phyloP scores from a whole-genome alignment of 2,113 vertebrate species.

The Spheniscus mendiculus region DNA sequence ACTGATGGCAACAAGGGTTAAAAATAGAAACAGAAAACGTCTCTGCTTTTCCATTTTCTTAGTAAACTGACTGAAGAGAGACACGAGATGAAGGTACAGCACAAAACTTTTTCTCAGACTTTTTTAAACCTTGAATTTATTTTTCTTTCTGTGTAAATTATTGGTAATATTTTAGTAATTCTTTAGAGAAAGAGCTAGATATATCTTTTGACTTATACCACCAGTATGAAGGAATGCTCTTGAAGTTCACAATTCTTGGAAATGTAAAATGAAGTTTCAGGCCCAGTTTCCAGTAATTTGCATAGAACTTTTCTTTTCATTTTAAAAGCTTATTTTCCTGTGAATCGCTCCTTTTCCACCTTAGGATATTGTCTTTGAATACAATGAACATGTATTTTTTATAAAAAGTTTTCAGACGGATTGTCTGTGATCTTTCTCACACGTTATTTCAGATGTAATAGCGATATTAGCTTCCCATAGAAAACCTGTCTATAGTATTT shows the following conservation, averaged over 20 bases:
- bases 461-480: background rate
- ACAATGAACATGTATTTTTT: background rate
- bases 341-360: background rate
- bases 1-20: background rate
- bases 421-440: background rate
- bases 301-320: background rate
- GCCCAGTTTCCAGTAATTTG: background rate
- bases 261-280: background rate
- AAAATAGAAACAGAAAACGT: background rate
- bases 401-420: background rate
- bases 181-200: background rate
- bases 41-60: background rate
- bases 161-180: background rate
- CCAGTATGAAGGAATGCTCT: background rate
- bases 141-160: background rate
- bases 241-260: background rate
- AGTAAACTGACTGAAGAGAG: background rate
- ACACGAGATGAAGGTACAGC: background rate
- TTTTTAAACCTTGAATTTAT: background rate
- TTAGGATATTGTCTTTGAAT: background rate
- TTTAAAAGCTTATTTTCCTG: background rate
- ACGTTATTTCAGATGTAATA: background rate
- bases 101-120: background rate
- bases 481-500: background rate
- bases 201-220: background rate